These are phyloP conservation scores for Albula glossodonta DNA, from an alignment of 2,113 vertebrate species.

Conservation along the genomic window DNA sequence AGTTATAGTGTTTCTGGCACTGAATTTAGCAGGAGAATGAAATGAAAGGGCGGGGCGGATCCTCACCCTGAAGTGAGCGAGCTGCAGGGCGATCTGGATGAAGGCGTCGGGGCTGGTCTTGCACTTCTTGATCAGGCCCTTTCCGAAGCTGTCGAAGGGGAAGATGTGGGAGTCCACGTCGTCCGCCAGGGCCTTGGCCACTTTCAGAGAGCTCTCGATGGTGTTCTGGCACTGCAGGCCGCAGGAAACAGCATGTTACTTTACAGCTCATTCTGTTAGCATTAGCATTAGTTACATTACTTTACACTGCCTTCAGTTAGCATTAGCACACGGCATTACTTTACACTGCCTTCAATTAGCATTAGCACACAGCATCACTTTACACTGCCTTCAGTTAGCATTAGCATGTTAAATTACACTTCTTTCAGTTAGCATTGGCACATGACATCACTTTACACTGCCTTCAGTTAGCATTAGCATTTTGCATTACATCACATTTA, in stretches of 20 bases:
- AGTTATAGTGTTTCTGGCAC: no score
- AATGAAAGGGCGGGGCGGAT: no score
- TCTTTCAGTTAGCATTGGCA: no score
- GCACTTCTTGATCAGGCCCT: conserved; percentile 90
- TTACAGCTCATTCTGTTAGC: no score
- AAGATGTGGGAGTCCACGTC: conserved; percentile 89
- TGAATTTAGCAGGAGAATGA: no score
- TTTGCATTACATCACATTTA: no score
- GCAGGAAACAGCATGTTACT: background rate
- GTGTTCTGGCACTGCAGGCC: conserved; percentile 79
- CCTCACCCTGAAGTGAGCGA: conserved; percentile 88
- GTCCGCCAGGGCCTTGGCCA: conserved; percentile 76
- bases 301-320: no score
- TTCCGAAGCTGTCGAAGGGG: conserved; percentile 83
- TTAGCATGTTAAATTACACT: background rate
- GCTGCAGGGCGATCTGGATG: conserved; percentile 89
- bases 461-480: background rate
- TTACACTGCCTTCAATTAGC: no score
- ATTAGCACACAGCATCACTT: no score
- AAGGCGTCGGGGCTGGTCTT: conserved; percentile 92
- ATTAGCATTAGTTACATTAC: no score
- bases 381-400: background rate
- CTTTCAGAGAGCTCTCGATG: conserved; percentile 77
- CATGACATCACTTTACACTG: no score
- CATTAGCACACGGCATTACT: background rate